Evolutionary conservation across 2,888 invertebrate species (phyloP), one percentile per base, ranked within the genome.

Genomic region (Halictus ligatus): DNA sequence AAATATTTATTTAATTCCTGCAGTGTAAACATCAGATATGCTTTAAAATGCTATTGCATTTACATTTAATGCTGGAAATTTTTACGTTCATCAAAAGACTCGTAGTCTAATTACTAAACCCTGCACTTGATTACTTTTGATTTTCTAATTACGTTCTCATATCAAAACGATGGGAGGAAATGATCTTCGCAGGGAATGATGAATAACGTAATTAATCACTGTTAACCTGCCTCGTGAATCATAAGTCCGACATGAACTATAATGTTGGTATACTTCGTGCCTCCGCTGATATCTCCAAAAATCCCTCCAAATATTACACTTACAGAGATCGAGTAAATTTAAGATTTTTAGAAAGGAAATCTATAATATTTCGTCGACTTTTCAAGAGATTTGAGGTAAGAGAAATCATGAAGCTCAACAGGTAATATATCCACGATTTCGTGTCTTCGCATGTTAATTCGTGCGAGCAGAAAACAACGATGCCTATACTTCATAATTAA

Each of bases 121-220:
- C 29, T 7, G 29, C 7, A 15, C 29, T 29, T 4, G 35, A 71
- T 71, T 71, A 43, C 29, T 67, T 35, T 15, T 35, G 35, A 18
- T 40, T 71, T 43, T 21, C n/a, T 43, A 71, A 71, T 71, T 21
- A 12, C 35, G n/a, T 71, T n/a, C 21, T n/a, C 21, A n/a, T 12
- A 40, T 12, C 40, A 40, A 10, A 69, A 40, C 13, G 40, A 40
- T 40, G 40, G 43, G 12, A 71, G 69, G 69, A 43, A 71, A 71
- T 71, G 69, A 71, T 71, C 69, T 40, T 21, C 69, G 5, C n/a
- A 40, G 21, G 21, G 69, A 69, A 71, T 71, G 69, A 71, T 40
- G 40, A 71, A 71, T 71, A 40, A 71, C 40, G 12, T 12, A 43
- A 71, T 71, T 43, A 71, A 40, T 71, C 69, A 71, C 69, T 12